phyloP scores from a whole-genome alignment of 2,797 vertebrate genomes.

The Rhadinocentrus ornatus region DNA sequence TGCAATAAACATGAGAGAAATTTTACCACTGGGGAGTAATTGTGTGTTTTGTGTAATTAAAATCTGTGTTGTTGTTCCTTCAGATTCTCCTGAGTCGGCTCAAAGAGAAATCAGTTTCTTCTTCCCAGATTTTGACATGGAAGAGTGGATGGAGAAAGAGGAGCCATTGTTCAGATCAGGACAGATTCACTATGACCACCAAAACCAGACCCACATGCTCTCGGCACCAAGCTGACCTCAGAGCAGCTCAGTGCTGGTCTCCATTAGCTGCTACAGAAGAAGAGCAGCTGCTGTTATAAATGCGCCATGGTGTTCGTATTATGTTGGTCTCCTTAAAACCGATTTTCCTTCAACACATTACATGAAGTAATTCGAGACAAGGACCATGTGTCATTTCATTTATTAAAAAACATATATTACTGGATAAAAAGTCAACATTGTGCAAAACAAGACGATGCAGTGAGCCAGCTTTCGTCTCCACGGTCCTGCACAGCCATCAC shows the following conservation, averaged over 20 bases:
- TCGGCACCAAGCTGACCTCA: conserved; percentile 51
- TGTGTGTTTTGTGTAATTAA: not conserved
- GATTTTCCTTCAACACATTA: not conserved
- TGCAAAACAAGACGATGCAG: conserved; percentile 47
- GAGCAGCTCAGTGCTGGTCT: not conserved
- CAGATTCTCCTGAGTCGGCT: conserved; percentile 91
- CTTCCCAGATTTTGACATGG: conserved; percentile 90
- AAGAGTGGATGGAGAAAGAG: conserved; percentile 86
- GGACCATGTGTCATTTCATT: not conserved
- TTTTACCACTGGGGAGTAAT: no score
- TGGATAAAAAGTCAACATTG: conserved; percentile 37
- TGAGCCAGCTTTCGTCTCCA: conserved; percentile 15
- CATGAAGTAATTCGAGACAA: conserved; percentile 3
- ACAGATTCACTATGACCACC: conserved; percentile 69
- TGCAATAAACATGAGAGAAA: no score
- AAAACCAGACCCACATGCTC: conserved; percentile 78
- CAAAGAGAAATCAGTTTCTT: conserved; percentile 92
- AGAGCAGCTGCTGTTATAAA: not conserved
- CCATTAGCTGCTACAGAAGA: not conserved
- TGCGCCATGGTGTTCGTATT: conserved; percentile 5
- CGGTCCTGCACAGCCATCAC: conserved; percentile 20
- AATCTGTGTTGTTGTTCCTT: conserved; percentile 12
- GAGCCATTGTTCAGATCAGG: conserved; percentile 84
- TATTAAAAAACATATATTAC: conserved; percentile 44
- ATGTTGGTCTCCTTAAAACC: not conserved